phyloP scores from a whole-genome alignment of 2,797 vertebrate species.

The Myotis findleyi region DNA sequence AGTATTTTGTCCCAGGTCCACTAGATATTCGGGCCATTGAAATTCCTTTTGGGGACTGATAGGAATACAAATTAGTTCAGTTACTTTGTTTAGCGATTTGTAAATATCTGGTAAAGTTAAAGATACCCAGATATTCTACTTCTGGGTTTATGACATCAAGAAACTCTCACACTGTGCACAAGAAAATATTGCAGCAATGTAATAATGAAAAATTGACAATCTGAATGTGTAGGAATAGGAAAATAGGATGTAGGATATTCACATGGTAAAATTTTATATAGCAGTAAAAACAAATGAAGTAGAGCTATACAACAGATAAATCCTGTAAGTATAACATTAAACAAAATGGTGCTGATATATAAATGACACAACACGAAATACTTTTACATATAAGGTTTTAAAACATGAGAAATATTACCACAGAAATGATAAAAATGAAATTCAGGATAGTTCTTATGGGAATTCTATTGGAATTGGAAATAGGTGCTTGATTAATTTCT shows the following conservation, averaged over 20 bases:
- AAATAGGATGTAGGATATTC: not conserved
- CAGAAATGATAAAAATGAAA: not conserved
- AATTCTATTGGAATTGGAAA: not conserved
- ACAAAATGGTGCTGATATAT: not conserved
- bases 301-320: not conserved
- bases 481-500: not conserved
- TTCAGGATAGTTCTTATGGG: not conserved
- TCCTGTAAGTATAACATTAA: not conserved
- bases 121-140: not conserved
- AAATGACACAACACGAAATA: not conserved
- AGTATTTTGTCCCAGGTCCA: not conserved
- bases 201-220: slow-evolving; percentile 17
- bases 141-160: slow-evolving; percentile 21
- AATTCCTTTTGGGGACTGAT: slow-evolving; percentile 26
- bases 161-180: not conserved
- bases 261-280: not conserved
- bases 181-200: not conserved
- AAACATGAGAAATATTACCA: slow-evolving; percentile 1
- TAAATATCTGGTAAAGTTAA: slow-evolving; percentile 43
- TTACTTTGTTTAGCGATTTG: not conserved
- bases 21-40: slow-evolving; percentile 6
- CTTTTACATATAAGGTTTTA: slow-evolving; percentile 26
- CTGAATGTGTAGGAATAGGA: slow-evolving; percentile 18
- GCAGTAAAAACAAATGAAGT: slow-evolving; percentile 34
- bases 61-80: slow-evolving; percentile 18